Percentiles rank a stretch among this genome's conserved stretches.
Evolutionary conservation across 1,140 invertebrate species (phyloP).

Genomic region (Drosophila subobscura): DNA sequence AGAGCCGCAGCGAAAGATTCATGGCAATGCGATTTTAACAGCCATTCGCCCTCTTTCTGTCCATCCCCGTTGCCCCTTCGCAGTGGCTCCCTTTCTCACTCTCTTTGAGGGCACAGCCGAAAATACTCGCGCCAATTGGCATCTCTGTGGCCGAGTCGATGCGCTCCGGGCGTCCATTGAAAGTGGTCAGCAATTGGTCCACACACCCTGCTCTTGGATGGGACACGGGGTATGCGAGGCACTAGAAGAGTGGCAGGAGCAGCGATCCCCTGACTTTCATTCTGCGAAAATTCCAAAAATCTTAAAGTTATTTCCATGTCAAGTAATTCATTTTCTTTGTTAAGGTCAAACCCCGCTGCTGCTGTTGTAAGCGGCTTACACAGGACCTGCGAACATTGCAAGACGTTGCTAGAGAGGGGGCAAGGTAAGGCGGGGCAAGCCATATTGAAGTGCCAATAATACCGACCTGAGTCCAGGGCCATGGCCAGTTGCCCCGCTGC

Average conservation of each 20-base stretch:
- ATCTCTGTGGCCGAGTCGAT: slow-evolving; percentile 33
- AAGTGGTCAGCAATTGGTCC: neutral
- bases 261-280: neutral
- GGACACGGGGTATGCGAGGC: too few relatives aligned
- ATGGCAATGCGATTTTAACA: slow-evolving; percentile 54
- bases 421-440: slow-evolving; percentile 1
- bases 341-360: too few relatives aligned
- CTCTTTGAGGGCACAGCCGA: neutral
- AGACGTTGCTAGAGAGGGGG: neutral
- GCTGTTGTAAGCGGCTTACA: slow-evolving; percentile 1
- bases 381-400: neutral
- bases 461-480: neutral
- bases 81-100: neutral
- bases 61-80: neutral
- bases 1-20: slow-evolving; percentile 44
- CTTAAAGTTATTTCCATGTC: too few relatives aligned
- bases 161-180: slow-evolving; percentile 28
- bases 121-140: slow-evolving; percentile 42
- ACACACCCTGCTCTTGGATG: too few relatives aligned
- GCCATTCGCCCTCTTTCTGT: slow-evolving; percentile 23
- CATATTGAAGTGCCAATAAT: slow-evolving; percentile 25
- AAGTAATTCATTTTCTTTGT: too few relatives aligned
- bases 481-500: neutral
- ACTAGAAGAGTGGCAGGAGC: too few relatives aligned
- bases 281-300: too few relatives aligned